Conservation (phyloP, 2,797 vertebrate species). For the Lagodon rhomboides region DNA sequence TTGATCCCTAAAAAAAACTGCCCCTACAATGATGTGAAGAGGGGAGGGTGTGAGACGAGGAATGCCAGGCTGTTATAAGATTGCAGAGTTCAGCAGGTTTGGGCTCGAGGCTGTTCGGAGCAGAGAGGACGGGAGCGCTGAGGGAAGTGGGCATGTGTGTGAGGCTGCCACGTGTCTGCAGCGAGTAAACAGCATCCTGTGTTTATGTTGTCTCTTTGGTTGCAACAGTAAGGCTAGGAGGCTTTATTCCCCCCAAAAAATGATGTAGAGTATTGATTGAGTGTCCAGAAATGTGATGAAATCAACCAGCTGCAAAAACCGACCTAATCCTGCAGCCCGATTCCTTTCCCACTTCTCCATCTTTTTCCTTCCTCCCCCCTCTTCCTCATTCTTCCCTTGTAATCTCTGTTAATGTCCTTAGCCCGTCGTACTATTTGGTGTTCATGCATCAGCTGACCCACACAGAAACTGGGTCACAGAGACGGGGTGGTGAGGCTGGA, state of each 20-base stretch:
- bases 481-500: slow-evolving; percentile 32
- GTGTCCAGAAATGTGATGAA: slow-evolving; percentile 3
- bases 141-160: slow-evolving; percentile 40
- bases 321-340: neutral
- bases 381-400: slow-evolving; percentile 47
- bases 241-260: neutral
- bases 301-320: neutral
- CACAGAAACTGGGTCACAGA: slow-evolving; percentile 77
- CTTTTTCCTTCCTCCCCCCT: slow-evolving; percentile 24
- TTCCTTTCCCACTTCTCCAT: slow-evolving; percentile 1
- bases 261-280: neutral
- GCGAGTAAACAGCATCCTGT: slow-evolving; percentile 61
- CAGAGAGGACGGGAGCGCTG: slow-evolving; percentile 2
- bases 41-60: neutral
- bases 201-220: slow-evolving; percentile 15
- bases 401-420: slow-evolving; percentile 77
- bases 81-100: slow-evolving; percentile 27
- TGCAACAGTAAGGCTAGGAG: neutral
- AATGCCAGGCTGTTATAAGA: slow-evolving; percentile 12
- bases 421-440: slow-evolving; percentile 57
- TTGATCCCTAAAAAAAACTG: slow-evolving; percentile 13
- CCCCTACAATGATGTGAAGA: neutral
- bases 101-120: neutral
- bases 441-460: slow-evolving; percentile 74
- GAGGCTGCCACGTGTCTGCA: slow-evolving; percentile 49